Evolutionary conservation across 1,140 invertebrate species (phyloP).

Genomic region (Diuraphis noxia): DNA sequence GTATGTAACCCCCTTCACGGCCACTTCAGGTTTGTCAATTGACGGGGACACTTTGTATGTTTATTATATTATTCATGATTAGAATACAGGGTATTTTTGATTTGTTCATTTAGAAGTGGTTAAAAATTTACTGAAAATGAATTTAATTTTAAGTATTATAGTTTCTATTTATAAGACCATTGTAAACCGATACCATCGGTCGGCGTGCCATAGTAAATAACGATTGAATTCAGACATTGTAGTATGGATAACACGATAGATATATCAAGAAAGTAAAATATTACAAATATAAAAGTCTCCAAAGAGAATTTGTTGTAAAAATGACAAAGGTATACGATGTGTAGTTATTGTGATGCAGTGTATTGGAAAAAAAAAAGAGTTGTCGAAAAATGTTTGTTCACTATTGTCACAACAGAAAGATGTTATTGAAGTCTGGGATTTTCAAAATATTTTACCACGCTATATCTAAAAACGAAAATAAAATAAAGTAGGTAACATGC

Average conservation of each 20-base stretch:
- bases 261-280: neutral
- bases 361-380: conserved; percentile 29
- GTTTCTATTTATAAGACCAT: neutral
- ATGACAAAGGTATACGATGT: conserved; percentile 30
- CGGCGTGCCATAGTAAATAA: neutral
- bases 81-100: neutral
- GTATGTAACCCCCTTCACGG: neutral
- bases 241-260: neutral
- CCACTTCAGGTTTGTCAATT: neutral
- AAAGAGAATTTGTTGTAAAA: neutral
- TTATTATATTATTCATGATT: neutral
- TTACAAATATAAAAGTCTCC: conserved; percentile 15
- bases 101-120: neutral
- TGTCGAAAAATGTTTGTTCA: conserved; percentile 19
- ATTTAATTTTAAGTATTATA: neutral
- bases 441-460: neutral
- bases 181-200: neutral
- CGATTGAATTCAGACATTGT: neutral
- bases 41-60: neutral
- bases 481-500: conserved; percentile 10
- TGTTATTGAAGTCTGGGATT: conserved; percentile 22
- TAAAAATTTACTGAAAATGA: neutral
- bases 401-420: conserved; percentile 24
- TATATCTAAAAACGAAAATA: conserved; percentile 15
- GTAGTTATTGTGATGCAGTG: conserved; percentile 30